Percentiles rank a stretch among this genome's conserved stretches.
Evolutionary conservation across 2,113 vertebrate species (phyloP).

Genomic region (Trichechus manatus): DNA sequence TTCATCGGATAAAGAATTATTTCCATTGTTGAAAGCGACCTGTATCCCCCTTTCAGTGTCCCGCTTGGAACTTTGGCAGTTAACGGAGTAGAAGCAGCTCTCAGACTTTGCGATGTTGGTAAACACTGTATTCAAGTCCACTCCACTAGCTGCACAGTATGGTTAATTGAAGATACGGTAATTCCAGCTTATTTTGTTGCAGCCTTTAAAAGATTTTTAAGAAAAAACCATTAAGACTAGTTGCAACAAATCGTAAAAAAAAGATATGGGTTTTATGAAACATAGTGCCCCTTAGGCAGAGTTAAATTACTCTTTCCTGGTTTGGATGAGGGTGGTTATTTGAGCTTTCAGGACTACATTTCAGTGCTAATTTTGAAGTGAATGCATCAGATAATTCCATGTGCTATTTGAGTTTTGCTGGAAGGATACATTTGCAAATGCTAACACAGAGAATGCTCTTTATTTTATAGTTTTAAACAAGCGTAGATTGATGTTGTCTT

Average conservation of each 20-base stretch:
- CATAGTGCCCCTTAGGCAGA: conserved; percentile 60
- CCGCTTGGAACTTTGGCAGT: conserved; percentile 66
- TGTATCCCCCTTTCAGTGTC: conserved; percentile 54
- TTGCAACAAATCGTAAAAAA: conserved; percentile 66
- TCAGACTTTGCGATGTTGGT: conserved; percentile 57
- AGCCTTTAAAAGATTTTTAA: conserved; percentile 73
- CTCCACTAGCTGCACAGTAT: conserved; percentile 46
- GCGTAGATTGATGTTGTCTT: conserved; percentile 40
- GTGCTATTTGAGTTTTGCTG: conserved; percentile 38
- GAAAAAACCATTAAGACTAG: conserved; percentile 67
- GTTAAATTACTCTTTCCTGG: conserved; percentile 70
- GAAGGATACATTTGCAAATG: not conserved
- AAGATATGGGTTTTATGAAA: conserved; percentile 65
- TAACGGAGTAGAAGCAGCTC: conserved; percentile 73
- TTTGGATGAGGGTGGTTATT: conserved; percentile 59
- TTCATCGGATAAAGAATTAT: conserved; percentile 11
- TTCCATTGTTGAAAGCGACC: conserved; percentile 45
- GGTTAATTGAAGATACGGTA: conserved; percentile 80
- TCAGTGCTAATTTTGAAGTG: conserved; percentile 61
- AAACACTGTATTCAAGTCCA: conserved; percentile 57
- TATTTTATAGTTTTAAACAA: conserved; percentile 56
- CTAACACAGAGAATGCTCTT: conserved; percentile 3
- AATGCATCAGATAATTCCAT: conserved; percentile 68
- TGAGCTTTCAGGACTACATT: conserved; percentile 52
- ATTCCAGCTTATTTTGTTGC: conserved; percentile 74